Evolutionary conservation across 37 sponge, comb jelly and placozoan species (phyloP), one percentile per base, ranked within the genome.

Genomic region (Halisarca cf. caerulea): DNA sequence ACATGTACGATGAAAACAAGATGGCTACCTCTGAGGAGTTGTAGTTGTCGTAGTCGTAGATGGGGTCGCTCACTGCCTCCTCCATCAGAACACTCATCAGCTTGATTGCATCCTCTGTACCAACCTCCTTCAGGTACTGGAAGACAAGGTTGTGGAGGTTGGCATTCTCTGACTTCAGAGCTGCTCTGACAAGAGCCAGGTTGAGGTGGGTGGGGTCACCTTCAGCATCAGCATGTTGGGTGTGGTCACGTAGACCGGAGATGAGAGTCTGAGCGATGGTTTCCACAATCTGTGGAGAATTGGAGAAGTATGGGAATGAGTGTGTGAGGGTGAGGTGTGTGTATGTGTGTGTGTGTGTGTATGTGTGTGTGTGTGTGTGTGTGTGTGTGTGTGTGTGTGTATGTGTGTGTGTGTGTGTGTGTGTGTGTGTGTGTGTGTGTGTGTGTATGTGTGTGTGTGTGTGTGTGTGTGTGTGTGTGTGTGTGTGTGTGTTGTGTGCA

Each of bases 141-240:
- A 55, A 7, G 8, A 86, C 68, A 24, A 86, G 39, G 18, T 64
- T 5, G 40, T 86, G 80, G 15, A 86, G 70, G 21, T 86, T 80
- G 70, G 70, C 8, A 75, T 84, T 74, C 40, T 73, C 44, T 8
- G 78, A 58, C 35, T 68, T 42, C 28, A 77, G 43, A 39, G 71
- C 85, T 0, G 61, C 27, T 14, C 27, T 15, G 23, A 85, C 78
- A 32, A 85, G 21, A 37, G 62, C 45, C 2, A 27, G 43, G 33
- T 0, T 30, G 43, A 68, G 66, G 9, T 38, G 59, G 20, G 32
- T n/a, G 23, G 77, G 41, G 77, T 74, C 77, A 43, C 7, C 45
- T 18, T 74, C 45, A 0, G 77, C 18, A 21, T 74, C 77, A 44
- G 77, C 44, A 25, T 74, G 77, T 37, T 74, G 77, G 43, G 21